Base-by-base conservation (phyloP, 2,888 invertebrate genomes). In the Agrotis segetum region DNA sequence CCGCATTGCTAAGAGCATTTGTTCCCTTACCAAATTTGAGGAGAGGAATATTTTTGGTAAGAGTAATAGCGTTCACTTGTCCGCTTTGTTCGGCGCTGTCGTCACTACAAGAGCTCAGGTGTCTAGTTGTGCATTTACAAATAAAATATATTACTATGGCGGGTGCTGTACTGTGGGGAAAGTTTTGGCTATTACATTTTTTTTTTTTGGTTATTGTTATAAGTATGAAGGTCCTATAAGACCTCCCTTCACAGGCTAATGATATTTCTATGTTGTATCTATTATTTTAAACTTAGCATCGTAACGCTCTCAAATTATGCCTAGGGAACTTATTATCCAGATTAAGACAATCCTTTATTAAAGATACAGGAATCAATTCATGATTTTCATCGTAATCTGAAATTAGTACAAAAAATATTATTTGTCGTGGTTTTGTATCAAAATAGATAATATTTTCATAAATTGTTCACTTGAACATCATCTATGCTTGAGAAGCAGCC, bases 1-100 rank as follows among this genome's bases (percentile, higher is more conserved):
- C 90, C 94, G 91, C 94, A 94, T 95, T 93, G 93, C 92, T 92
- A 90, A 92, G 91, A 93, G 92, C 92, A 92, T 94, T 95, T 94
- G 92, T 93, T 92, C 90, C 91, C 90, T 88, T 91, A 87, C 87
- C 85, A 88, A 92, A 89, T 92, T 92, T 92, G 90, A 92, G 89
- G 87, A 87, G 85, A 47, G 87, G 88, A 93, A 94, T 93, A 92
- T 93, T 93, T 93, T 93, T 88, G 84, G 85, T 85, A 86, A 88
- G 83, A 86, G 71, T 92, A 91, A 92, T 91, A 90, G 84, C 64
- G 67, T 84, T 83, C 82, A 81, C 83, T 85, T 80, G 84, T 83
- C 80, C 79, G 79, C 78, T 77, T 84, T 78, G 84, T 86, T 77
- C 74, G 77, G 64, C 67, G 71, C 76, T 81, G 81, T 78, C 76